phyloP scores from a whole-genome alignment of 2,113 vertebrate genomes.

The Gallinago undulata region DNA sequence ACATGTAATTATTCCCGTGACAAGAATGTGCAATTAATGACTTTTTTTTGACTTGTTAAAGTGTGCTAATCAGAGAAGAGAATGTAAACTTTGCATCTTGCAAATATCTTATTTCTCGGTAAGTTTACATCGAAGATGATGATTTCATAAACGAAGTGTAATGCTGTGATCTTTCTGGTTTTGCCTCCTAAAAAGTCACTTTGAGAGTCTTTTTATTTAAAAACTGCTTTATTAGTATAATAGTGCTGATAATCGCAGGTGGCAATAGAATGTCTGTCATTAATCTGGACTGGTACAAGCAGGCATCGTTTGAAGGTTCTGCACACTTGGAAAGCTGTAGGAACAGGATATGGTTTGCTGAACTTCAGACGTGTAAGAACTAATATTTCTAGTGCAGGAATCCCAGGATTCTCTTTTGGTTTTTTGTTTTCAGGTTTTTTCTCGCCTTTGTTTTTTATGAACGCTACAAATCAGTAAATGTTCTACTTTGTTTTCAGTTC shows the following conservation, averaged over 20 bases:
- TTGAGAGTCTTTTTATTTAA: not conserved
- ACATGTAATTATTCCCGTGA: not conserved
- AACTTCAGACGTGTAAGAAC: not conserved
- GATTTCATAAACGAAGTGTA: not conserved
- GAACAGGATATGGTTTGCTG: not conserved
- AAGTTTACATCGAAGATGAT: not conserved
- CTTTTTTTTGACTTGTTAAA: not conserved
- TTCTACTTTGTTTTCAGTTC: not conserved
- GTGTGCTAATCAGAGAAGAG: not conserved
- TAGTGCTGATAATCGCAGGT: not conserved
- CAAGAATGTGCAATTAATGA: not conserved
- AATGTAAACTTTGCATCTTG: not conserved
- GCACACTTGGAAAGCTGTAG: accelerated
- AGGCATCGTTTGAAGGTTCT: not conserved
- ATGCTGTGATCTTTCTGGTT: not conserved
- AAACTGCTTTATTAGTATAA: not conserved
- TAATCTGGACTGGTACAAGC: not conserved
- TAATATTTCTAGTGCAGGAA: not conserved
- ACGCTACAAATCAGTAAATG: not conserved
- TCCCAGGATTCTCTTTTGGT: not conserved
- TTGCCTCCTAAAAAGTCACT: not conserved
- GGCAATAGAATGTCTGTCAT: not conserved
- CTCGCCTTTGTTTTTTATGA: not conserved
- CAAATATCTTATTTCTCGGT: not conserved
- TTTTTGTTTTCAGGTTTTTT: not conserved